Evolutionary conservation across 2,888 invertebrate genomes (phyloP), one percentile per base, ranked within the genome.

Genomic region (Melanostoma mellinum): DNA sequence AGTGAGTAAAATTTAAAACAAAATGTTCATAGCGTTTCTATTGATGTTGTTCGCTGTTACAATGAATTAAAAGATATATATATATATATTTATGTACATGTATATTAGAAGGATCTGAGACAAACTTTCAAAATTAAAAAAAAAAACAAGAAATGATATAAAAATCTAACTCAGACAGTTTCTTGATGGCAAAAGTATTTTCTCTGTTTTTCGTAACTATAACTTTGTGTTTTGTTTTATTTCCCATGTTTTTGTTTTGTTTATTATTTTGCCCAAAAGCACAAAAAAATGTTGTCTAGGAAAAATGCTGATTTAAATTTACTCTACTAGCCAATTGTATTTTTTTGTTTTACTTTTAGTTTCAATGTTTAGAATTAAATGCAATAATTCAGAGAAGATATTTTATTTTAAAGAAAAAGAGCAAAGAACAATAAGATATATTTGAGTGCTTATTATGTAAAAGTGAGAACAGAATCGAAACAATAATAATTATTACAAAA

Each of bases 341-440:
- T 67, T 38, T 36, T 67, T 67, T 32, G 33, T 56, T 10, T 46
- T 44, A 55, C 65, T 80, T 76, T 79, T 77, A 67, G 68, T 79
- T 78, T 85, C 69, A 85, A 82, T 78, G 79, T 76, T 75, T 58
- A 84, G 52, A 76, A 74, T 76, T 72, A 67, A 73, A 46, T 52
- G 65, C 77, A 75, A 71, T 78, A 81, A 75, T 75, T 85, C 68
- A 77, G 79, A 86, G 79, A 85, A 82, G 46, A 85, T 86, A 73
- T 86, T 76, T 78, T 65, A 81, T 86, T 81, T 53, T 75, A 48
- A 73, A 63, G 61, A 55, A 61, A 79, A 38, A 36, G 56, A 63
- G 30, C 20, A 20, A 20, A 60, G 60, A 76, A 72, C 65, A 76
- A 72, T 75, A 72, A 68, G 60, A 42, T 71, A 67, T 55, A 75